These are phyloP conservation scores for Gadopsis marmoratus DNA, from an alignment of 2,797 vertebrate genomes.

Conservation along the genomic window DNA sequence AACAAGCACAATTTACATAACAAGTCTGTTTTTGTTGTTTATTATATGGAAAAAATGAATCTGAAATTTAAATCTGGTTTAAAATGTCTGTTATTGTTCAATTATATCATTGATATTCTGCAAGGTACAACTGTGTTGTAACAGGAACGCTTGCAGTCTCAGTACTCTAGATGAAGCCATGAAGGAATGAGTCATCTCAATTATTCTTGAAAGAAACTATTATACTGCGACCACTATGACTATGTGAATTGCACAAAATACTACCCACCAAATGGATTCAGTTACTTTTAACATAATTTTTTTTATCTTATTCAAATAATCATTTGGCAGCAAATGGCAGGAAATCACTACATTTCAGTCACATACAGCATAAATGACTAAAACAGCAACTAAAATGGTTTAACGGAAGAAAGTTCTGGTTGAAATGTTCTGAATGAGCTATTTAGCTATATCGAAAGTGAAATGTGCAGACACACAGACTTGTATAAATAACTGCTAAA, in stretches of 20 bases:
- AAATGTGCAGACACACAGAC: background rate
- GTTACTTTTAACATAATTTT: slow-evolving; percentile 2
- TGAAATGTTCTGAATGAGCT: background rate
- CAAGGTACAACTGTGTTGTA: too few species aligned
- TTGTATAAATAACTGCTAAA: background rate
- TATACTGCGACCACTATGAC: background rate
- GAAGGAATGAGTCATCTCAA: background rate
- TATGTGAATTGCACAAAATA: background rate
- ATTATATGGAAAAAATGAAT: background rate
- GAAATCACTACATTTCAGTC: too few species aligned
- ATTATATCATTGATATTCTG: background rate
- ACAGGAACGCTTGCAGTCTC: background rate
- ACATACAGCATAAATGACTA: too few species aligned
- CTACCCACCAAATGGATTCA: background rate
- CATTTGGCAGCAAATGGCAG: background rate
- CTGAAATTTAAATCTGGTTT: background rate
- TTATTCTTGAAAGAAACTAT: slow-evolving; percentile 3
- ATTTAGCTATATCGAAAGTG: background rate
- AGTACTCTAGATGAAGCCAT: background rate
- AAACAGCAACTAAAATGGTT: background rate
- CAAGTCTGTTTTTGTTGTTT: background rate
- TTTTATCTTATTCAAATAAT: background rate
- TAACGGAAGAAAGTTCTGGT: background rate
- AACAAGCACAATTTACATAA: slow-evolving; percentile 12
- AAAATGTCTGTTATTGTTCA: background rate